phyloP scores from a whole-genome alignment of 2,113 vertebrate genomes.

The Oreotragus oreotragus region DNA sequence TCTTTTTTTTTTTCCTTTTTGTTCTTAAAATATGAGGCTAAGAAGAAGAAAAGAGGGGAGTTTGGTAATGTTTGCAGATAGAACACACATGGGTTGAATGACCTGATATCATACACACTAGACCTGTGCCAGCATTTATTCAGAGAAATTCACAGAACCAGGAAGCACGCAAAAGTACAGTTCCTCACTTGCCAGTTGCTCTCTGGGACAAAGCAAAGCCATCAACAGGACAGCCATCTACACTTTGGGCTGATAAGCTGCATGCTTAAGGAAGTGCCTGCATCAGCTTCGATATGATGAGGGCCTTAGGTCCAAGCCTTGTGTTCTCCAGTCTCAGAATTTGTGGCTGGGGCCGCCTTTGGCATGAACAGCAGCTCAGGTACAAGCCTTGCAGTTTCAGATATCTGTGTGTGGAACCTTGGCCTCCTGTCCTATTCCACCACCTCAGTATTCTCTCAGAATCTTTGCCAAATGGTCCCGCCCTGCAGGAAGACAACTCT shows the following conservation, averaged over 20 bases:
- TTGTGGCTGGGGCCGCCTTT: neutral
- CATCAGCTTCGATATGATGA: neutral
- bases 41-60: neutral
- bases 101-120: neutral
- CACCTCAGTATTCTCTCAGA: neutral
- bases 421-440: neutral
- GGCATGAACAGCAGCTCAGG: neutral
- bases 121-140: neutral
- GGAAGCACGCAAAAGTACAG: neutral
- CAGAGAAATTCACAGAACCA: neutral
- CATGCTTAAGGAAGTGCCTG: neutral
- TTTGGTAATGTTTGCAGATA: neutral
- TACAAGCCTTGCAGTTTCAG: neutral
- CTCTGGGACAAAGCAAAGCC: neutral
- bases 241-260: neutral
- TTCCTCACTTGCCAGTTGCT: neutral
- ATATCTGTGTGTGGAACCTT: neutral
- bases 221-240: neutral
- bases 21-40: neutral
- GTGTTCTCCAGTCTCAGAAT: neutral
- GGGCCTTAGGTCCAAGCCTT: neutral
- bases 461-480: neutral
- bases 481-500: constrained; percentile 5
- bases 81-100: neutral
- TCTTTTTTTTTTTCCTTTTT: neutral